These are phyloP conservation scores for Hycleus cichorii DNA, from an alignment of 1,140 invertebrate genomes.

Conservation along the genomic window DNA sequence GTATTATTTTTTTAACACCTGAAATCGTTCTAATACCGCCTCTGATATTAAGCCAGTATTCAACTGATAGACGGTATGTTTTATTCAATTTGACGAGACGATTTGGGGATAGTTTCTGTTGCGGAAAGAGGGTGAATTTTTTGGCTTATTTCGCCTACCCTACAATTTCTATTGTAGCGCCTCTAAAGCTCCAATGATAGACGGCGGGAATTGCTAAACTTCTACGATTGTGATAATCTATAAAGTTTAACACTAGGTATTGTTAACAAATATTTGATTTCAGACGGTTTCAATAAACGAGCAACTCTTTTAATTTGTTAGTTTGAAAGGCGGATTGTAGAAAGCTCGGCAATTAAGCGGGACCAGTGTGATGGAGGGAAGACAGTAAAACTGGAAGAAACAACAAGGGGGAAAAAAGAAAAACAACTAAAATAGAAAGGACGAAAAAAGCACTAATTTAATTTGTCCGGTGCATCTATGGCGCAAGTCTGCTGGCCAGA, in stretches of 20 bases:
- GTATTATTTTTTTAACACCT: too few species aligned
- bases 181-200: not conserved
- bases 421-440: not conserved
- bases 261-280: not conserved
- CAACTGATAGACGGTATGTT: slow-evolving; percentile 8
- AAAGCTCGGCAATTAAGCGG: slow-evolving; percentile 7
- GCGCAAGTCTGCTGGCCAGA: slow-evolving; percentile 3
- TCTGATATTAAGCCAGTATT: not conserved
- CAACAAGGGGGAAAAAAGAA: not conserved
- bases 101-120: not conserved
- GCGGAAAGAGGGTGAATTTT: slow-evolving; percentile 4
- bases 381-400: too few species aligned
- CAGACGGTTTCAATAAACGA: not conserved
- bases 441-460: slow-evolving; percentile 1
- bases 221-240: not conserved
- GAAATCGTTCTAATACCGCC: too few species aligned
- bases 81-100: slow-evolving; percentile 15
- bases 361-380: not conserved
- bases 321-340: not conserved
- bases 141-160: slow-evolving; percentile 6
- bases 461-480: slow-evolving; percentile 2
- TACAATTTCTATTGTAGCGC: slow-evolving; percentile 7
- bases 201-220: not conserved
- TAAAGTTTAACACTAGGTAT: not conserved
- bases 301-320: not conserved